Evolutionary conservation across 2,797 vertebrate species (phyloP).

Genomic region (Scolopax bukidnonensis): DNA sequence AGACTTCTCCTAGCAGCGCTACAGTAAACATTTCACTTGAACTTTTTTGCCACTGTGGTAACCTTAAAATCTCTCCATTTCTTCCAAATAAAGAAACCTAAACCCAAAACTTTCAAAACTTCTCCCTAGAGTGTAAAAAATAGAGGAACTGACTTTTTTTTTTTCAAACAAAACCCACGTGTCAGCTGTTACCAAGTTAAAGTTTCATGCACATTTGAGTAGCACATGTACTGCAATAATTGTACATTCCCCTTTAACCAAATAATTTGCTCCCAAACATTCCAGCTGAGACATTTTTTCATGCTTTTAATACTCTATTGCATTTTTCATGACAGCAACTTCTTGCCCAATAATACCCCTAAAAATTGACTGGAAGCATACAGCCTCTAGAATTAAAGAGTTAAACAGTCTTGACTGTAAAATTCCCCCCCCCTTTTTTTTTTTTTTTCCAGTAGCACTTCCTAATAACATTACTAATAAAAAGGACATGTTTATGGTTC

Average conservation of each 20-base stretch:
- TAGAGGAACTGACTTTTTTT: not conserved
- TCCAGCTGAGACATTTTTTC: not conserved
- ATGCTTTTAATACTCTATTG: not conserved
- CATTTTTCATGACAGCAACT: not conserved
- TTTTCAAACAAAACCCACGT: not conserved
- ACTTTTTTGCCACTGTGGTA: not conserved
- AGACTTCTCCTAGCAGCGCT: not conserved
- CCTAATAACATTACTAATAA: not conserved
- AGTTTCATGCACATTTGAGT: not conserved
- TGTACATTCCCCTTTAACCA: not conserved
- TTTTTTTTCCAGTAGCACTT: not conserved
- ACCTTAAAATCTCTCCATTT: not conserved
- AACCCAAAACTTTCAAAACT: not conserved
- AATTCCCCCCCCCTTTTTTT: not conserved
- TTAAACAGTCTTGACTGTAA: not conserved
- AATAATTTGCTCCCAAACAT: not conserved
- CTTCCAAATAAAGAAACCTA: constrained; percentile 34
- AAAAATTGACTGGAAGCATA: not conserved
- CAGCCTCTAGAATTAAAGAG: not conserved
- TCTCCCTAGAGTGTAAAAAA: not conserved
- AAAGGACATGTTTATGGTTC: not conserved
- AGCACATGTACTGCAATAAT: not conserved
- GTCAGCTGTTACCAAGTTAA: not conserved
- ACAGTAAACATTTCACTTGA: not conserved
- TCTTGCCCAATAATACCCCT: not conserved